Percentiles rank a stretch among this genome's conserved stretches.
Evolutionary conservation across 2,797 vertebrate genomes (phyloP).

Genomic region (Coluber constrictor): DNA sequence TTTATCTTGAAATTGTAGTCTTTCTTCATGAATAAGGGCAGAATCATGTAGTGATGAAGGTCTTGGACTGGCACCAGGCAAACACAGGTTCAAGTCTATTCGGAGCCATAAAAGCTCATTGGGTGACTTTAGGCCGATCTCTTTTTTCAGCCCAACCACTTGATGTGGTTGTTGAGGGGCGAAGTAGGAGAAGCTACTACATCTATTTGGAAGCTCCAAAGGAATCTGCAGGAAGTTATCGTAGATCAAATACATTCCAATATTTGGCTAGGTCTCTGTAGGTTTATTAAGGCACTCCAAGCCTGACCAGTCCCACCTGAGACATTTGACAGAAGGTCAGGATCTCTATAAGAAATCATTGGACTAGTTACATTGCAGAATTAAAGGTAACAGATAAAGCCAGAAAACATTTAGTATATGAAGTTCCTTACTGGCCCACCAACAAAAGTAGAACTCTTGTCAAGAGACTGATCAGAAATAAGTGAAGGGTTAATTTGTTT

Average conservation of each 20-base stretch:
- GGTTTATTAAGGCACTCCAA: not conserved
- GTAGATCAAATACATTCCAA: not conserved
- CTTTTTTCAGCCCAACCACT: not conserved
- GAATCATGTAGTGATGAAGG: not conserved
- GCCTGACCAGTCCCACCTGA: not conserved
- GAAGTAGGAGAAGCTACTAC: not conserved
- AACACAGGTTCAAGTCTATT: not conserved
- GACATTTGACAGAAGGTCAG: not conserved
- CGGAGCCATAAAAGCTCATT: not conserved
- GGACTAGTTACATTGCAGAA: not conserved
- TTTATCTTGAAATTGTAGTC: not conserved
- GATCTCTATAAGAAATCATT: not conserved
- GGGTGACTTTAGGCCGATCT: not conserved
- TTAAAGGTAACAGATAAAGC: not conserved
- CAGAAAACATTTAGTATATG: not conserved
- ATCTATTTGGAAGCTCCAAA: not conserved
- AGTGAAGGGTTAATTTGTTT: too few species aligned
- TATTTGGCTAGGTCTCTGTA: not conserved
- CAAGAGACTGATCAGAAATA: not conserved
- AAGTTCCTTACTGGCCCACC: not conserved
- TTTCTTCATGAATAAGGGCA: not conserved
- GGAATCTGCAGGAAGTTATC: not conserved
- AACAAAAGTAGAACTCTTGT: not conserved
- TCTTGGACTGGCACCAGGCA: not conserved
- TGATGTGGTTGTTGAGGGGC: not conserved